Conservation (phyloP, 1,140 invertebrate genomes). For the Drosophila tsacasi region DNA sequence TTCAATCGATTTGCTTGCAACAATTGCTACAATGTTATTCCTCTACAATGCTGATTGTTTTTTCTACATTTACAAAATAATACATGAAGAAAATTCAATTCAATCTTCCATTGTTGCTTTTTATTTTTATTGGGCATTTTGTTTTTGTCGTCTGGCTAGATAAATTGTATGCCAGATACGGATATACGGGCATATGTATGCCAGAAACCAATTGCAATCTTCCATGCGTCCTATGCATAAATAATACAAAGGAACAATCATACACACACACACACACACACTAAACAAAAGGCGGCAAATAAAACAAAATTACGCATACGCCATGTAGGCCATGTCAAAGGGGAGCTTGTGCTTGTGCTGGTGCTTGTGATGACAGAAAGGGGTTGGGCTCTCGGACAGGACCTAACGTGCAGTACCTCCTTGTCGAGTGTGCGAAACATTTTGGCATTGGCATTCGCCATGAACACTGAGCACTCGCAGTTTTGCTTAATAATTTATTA, state of each 20-base stretch:
- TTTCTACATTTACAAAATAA: slow-evolving; percentile 1
- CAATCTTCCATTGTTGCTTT: slow-evolving; percentile 17
- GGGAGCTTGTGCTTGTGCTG: background rate
- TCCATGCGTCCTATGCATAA: slow-evolving; percentile 79
- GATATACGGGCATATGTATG: slow-evolving; percentile 22
- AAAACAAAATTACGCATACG: slow-evolving; percentile 75
- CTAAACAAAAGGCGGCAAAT: slow-evolving; percentile 46
- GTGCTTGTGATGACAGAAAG: background rate
- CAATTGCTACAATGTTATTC: slow-evolving; percentile 9
- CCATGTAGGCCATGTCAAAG: slow-evolving; percentile 57
- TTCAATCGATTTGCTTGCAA: background rate
- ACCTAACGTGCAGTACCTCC: slow-evolving; percentile 16
- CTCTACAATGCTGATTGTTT: background rate
- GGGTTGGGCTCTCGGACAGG: slow-evolving; percentile 7
- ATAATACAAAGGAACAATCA: slow-evolving; percentile 57
- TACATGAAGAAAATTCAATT: slow-evolving; percentile 16
- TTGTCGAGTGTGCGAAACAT: slow-evolving; percentile 68
- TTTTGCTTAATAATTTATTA: slow-evolving; percentile 81
- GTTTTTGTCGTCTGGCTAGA: slow-evolving; percentile 54
- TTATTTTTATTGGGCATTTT: slow-evolving; percentile 62
- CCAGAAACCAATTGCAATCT: slow-evolving; percentile 80
- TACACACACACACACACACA: background rate
- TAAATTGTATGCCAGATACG: slow-evolving; percentile 26
- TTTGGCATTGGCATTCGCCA: slow-evolving; percentile 74
- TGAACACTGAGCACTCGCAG: slow-evolving; percentile 69